Base-by-base conservation (phyloP, 1,140 invertebrate species). In the Eumaeus atala region DNA sequence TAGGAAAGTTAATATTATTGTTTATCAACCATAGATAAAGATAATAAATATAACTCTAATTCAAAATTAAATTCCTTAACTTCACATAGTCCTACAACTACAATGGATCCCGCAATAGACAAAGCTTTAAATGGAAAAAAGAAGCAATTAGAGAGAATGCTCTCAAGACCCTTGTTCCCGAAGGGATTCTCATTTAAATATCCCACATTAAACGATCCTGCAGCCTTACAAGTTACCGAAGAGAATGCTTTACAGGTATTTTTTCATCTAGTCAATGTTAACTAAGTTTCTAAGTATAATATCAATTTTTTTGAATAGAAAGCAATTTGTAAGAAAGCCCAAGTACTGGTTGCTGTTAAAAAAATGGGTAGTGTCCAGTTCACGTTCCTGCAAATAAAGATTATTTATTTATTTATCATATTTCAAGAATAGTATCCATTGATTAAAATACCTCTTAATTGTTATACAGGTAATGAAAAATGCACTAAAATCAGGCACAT, bases 111-210 rank as follows among this genome's bases (percentile, higher is more conserved):
- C 7, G 51, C 68, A 2, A 67, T 80, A 66, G 74, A 82, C 33
- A 79, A 74, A 51, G 67, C 67, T 1, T 47, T 87, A 3, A 87
- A 91, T 62, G 62, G 74, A 1, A 91, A 91, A 74, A 89, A 89
- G 65, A 86, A 87, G 38, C 89, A 92, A 37, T 73, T 95, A 6
- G 75, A 86, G 4, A 48, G 73, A 4, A 65, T 95, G 11, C 66
- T 95, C 18, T 79, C 87, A 0, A 89, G 91, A 58, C 91, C 92
- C 1, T 64, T 95, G 9, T 92, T 92, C 63, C 91, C 91, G 0
- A 90, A 88, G 74, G 90, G 90, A 1, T 92, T 93, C 68, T 93
- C 90, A 54, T 92, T 91, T 53, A 94, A 92, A 70, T 94, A 92
- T 75, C 87, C 88, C 3, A 88, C 91, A 0, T 56, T 78, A 9